Evolutionary conservation across 2,888 invertebrate genomes (phyloP).

Genomic region (Machimus atricapillus): DNA sequence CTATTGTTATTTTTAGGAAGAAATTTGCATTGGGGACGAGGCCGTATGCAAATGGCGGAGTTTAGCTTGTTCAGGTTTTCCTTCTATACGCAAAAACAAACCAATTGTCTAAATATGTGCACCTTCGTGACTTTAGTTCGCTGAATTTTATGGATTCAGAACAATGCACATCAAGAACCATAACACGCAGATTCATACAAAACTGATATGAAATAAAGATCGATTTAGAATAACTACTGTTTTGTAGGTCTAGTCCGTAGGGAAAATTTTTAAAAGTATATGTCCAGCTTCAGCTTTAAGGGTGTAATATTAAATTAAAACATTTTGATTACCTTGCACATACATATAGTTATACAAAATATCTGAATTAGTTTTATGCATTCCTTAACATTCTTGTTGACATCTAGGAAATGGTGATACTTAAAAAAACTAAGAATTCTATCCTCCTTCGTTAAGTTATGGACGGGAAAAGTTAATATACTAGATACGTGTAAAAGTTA

Average conservation of each 20-base stretch:
- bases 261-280: no score
- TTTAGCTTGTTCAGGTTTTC: not conserved
- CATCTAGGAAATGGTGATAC: no score
- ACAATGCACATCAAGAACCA: not conserved
- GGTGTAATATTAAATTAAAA: no score
- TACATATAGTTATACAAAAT: no score
- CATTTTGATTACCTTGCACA: no score
- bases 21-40: not conserved
- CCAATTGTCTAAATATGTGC: not conserved
- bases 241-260: not conserved
- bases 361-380: no score
- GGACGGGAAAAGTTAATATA: not conserved
- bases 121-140: not conserved
- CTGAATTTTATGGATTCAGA: not conserved
- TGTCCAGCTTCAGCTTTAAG: no score
- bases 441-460: not conserved
- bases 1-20: not conserved
- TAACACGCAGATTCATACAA: not conserved
- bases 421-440: no score
- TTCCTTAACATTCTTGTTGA: no score
- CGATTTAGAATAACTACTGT: not conserved
- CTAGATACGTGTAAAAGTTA: not conserved
- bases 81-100: not conserved
- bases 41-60: not conserved
- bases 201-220: not conserved